These are phyloP conservation scores for Acropora tenuis DNA, from an alignment of 64 coral and sea anemone genomes.

Conservation along the genomic window DNA sequence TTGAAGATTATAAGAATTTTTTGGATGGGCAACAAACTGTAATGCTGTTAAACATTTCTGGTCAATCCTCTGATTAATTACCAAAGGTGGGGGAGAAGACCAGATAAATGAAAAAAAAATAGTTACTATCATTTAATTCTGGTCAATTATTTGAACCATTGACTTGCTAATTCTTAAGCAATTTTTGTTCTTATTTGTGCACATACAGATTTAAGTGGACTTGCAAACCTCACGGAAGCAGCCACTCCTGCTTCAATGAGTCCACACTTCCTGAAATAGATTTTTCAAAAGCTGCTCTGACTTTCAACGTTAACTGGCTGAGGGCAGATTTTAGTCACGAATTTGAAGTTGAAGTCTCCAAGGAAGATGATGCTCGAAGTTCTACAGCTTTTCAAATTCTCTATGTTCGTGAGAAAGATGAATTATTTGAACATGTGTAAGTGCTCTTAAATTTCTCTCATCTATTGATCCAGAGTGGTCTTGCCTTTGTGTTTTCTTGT, in stretches of 20 bases:
- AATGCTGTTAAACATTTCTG: no score
- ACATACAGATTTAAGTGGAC: conserved; percentile 11
- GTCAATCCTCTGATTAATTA: no score
- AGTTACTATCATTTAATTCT: no score
- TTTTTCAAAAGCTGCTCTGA: not conserved
- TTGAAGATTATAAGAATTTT: no score
- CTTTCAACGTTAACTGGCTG: conserved; percentile 4
- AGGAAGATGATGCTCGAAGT: not conserved
- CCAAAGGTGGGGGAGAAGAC: no score
- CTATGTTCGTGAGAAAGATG: not conserved
- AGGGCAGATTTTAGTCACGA: not conserved
- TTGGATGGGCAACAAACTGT: no score
- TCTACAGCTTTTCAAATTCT: not conserved
- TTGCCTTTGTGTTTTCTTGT: not conserved
- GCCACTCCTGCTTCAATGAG: not conserved
- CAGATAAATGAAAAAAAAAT: no score
- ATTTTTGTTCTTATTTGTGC: not conserved
- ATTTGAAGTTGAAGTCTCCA: conserved; percentile 5
- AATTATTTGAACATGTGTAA: not conserved
- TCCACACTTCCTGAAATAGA: not conserved
- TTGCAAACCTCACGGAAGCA: not conserved
- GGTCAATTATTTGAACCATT: no score
- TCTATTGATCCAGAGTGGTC: not conserved
- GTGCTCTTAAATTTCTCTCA: not conserved
- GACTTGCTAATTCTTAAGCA: no score